Base-by-base conservation (phyloP, 2,113 vertebrate genomes). In the Ageneiosus marmoratus region DNA sequence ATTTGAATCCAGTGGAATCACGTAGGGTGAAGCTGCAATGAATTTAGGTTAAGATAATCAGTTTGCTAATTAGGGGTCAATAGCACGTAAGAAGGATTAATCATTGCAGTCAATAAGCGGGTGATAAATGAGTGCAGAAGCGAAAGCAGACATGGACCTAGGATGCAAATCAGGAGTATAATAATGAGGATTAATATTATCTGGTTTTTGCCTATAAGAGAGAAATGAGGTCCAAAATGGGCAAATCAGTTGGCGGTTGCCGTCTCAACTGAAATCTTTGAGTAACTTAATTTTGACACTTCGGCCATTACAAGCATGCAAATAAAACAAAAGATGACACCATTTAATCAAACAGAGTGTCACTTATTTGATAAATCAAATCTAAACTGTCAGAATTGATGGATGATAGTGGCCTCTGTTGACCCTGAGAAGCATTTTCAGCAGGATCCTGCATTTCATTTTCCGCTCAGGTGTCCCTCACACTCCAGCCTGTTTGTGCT, bases 391-490 rank as follows among this genome's bases (percentile, higher is more conserved):
- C 69, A 73, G 16, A 73, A 1, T 11, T 53, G 27, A 75, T 53
- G 32, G 27, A 73, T 34, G 50, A 27, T 50, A 0, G 53, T 81
- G 55, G 8, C n/a, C 32, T 62, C 24, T 48, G 74, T 20, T 11
- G 29, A 51, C 46, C 34, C 41, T 16, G 27, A 73, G 32, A 72
- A 58, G 63, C 65, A 62, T 62, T 10, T 74, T 80, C 53, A 60
- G 29, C 69, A 44, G 50, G 41, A 46, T 56, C 69, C 32, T 18
- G 5, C 27, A 58, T 48, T 65, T 77, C 44, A 84, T 78, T 81
- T 70, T 73, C n/a, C 34, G 60, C 34, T 75, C 70, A 60, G 85
- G 85, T 84, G 48, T 77, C 70, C 76, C 72, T 86, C 53, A 7
- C n/a, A 22, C 60, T 62, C 51, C 50, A 34, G 32, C 16, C 74